phyloP scores from a whole-genome alignment of 64 coral and sea anemone genomes.

The Montipora cactus region DNA sequence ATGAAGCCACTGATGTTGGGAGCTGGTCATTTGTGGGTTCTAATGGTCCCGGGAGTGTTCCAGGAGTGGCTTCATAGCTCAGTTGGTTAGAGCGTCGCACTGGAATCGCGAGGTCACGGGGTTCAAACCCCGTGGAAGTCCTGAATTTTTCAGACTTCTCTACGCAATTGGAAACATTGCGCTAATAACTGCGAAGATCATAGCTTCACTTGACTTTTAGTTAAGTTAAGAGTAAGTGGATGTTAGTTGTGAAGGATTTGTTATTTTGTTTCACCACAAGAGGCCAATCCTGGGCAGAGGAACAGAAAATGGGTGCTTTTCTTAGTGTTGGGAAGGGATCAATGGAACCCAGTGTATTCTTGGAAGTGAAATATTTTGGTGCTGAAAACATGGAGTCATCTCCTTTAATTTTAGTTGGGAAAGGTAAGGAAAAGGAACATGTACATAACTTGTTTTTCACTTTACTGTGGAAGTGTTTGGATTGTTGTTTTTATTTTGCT shows the following conservation, averaged over 20 bases:
- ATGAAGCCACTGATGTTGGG: no score
- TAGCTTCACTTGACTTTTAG: no score
- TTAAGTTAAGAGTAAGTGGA: no score
- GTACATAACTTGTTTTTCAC: neutral
- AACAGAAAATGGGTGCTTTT: slow-evolving; percentile 91
- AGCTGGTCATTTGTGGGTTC: no score
- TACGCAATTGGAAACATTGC: no score
- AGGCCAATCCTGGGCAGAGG: slow-evolving; percentile 85
- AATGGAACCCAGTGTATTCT: slow-evolving; percentile 68
- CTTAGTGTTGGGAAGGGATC: slow-evolving; percentile 91
- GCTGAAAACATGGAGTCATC: slow-evolving; percentile 30
- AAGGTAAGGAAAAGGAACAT: slow-evolving; percentile 58
- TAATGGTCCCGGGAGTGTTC: no score
- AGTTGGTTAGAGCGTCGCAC: no score
- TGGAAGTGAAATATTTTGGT: slow-evolving; percentile 94
- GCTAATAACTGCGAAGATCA: no score
- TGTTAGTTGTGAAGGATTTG: neutral
- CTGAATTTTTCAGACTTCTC: no score
- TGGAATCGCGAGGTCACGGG: no score
- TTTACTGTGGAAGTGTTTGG: neutral
- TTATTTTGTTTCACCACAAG: slow-evolving; percentile 29
- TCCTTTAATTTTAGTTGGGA: slow-evolving; percentile 93
- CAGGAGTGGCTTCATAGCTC: no score
- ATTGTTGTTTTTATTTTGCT: neutral
- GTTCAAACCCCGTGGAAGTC: no score